These are phyloP conservation scores for Lucilia sericata DNA, from an alignment of 1,140 invertebrate species.

Conservation along the genomic window DNA sequence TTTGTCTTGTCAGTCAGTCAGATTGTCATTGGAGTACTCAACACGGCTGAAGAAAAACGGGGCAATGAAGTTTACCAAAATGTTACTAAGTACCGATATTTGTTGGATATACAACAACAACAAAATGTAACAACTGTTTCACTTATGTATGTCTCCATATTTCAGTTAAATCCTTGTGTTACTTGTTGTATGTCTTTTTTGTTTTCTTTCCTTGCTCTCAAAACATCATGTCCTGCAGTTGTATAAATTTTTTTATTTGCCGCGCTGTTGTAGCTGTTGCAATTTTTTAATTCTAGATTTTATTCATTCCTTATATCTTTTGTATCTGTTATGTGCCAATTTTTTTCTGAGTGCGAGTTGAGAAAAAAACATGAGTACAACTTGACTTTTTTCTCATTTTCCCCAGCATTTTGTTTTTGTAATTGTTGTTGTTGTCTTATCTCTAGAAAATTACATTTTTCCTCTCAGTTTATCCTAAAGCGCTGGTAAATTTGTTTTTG, in stretches of 20 bases:
- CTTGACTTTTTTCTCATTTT: neutral
- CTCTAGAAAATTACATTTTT: constrained; percentile 17
- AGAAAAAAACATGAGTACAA: too few species aligned
- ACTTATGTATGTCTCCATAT: neutral
- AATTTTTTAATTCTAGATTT: neutral
- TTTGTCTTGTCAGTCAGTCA: neutral
- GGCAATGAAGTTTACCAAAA: neutral
- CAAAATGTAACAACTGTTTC: neutral
- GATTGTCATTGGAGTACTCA: neutral
- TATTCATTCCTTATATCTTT: neutral
- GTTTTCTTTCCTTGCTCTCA: neutral
- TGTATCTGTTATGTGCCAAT: neutral
- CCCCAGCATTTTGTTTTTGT: neutral
- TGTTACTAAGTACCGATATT: neutral
- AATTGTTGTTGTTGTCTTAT: neutral
- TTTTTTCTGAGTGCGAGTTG: neutral
- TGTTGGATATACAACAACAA: neutral
- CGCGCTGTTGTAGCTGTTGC: too few species aligned
- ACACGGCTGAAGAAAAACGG: neutral
- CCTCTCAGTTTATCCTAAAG: neutral
- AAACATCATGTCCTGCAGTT: neutral
- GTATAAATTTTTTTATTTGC: neutral
- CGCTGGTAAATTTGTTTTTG: neutral
- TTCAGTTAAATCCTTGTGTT: neutral
- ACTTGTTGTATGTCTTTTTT: neutral